Evolutionary conservation across 2,113 vertebrate species (phyloP).

Genomic region (Sebastes fasciatus): DNA sequence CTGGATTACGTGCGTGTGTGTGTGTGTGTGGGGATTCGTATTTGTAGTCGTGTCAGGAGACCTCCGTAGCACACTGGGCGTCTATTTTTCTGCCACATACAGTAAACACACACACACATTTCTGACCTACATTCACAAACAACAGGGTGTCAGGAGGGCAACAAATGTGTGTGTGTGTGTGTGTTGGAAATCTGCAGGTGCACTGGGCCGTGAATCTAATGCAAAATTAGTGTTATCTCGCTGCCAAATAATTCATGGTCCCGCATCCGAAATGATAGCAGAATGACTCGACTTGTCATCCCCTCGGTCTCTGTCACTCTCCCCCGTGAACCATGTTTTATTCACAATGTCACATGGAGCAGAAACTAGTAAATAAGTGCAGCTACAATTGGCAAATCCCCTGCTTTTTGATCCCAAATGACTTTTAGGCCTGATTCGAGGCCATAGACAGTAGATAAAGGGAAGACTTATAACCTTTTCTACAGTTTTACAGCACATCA

Average conservation of each 20-base stretch:
- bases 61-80: constrained; percentile 30
- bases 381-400: constrained; percentile 41
- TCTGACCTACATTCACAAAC: constrained; percentile 78
- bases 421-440: constrained; percentile 16
- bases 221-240: constrained; percentile 76
- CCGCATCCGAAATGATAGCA: constrained; percentile 53
- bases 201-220: constrained; percentile 74
- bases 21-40: constrained; percentile 30
- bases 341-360: constrained; percentile 69
- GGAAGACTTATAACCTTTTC: neutral
- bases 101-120: constrained; percentile 45
- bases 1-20: constrained; percentile 78
- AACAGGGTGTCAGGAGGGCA: constrained; percentile 71
- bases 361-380: constrained; percentile 71
- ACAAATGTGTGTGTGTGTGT: constrained; percentile 46
- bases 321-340: constrained; percentile 71
- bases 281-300: constrained; percentile 56
- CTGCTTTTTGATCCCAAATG: constrained; percentile 31
- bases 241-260: constrained; percentile 77
- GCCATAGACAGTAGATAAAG: neutral
- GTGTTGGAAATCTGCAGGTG: constrained; percentile 57
- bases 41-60: constrained; percentile 56
- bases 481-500: neutral
- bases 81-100: constrained; percentile 44
- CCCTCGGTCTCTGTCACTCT: constrained; percentile 56